phyloP scores from a whole-genome alignment of 2,888 invertebrate genomes.

The Phlogophora meticulosa region DNA sequence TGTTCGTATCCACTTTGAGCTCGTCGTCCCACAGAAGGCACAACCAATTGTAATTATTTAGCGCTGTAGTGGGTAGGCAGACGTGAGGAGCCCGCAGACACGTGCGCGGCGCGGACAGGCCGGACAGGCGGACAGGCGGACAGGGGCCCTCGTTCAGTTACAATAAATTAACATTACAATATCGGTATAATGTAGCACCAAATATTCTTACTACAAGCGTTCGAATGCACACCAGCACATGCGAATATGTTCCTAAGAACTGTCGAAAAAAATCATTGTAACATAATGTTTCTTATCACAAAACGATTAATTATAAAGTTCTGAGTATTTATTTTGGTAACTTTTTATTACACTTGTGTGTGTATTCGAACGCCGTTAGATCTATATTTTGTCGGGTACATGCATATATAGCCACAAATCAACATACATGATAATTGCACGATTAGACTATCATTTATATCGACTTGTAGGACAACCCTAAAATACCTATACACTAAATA shows the following conservation, averaged over 20 bases:
- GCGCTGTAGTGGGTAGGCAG: conserved; percentile 1
- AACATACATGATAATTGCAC: conserved; percentile 24
- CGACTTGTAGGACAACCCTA: conserved; percentile 14
- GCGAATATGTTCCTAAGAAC: not conserved
- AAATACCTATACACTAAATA: conserved; percentile 61
- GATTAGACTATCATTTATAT: conserved; percentile 20
- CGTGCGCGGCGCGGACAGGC: not conserved
- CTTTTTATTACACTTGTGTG: conserved; percentile 21
- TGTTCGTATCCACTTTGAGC: conserved; percentile 6
- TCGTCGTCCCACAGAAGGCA: conserved; percentile 25
- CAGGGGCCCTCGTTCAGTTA: conserved; percentile 35
- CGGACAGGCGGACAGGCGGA: not conserved
- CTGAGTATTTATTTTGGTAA: conserved; percentile 48
- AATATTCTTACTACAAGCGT: conserved; percentile 58
- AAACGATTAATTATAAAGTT: conserved; percentile 8
- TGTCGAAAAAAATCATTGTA: not conserved
- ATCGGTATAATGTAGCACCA: conserved; percentile 73
- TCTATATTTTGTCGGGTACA: conserved; percentile 47
- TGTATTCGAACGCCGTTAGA: conserved; percentile 55
- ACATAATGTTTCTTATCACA: not conserved
- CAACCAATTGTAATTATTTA: conserved; percentile 20
- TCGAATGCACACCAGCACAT: conserved; percentile 39
- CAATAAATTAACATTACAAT: conserved; percentile 61
- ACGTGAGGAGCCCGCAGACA: conserved; percentile 27
- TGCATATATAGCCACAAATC: conserved; percentile 36